Conservation (phyloP, 2,888 invertebrate genomes). For the Thymelicus acteon region DNA sequence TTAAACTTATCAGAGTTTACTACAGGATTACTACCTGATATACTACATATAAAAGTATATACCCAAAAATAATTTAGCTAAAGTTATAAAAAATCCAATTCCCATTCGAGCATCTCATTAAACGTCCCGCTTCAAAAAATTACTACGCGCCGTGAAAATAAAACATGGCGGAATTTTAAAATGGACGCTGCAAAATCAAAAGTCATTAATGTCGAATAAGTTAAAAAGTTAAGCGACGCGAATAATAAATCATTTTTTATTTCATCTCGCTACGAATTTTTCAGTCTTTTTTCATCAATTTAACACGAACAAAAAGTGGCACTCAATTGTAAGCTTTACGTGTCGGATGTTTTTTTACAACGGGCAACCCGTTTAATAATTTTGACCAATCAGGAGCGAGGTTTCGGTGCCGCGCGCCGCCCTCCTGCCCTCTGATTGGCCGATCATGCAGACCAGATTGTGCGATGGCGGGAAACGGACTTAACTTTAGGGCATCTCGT, state of each 20-base stretch:
- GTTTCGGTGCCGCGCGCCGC: slow-evolving; percentile 66
- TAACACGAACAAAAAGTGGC: slow-evolving; percentile 80
- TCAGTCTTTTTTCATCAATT: slow-evolving; percentile 83
- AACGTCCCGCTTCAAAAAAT: slow-evolving; percentile 48
- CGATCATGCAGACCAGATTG: slow-evolving; percentile 69
- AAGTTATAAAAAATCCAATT: slow-evolving; percentile 33
- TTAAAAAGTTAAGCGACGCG: slow-evolving; percentile 79
- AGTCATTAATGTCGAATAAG: slow-evolving; percentile 83
- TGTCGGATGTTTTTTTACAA: slow-evolving; percentile 68
- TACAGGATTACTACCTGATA: neutral
- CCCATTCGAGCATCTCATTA: slow-evolving; percentile 30
- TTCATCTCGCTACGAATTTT: slow-evolving; percentile 78
- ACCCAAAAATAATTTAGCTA: slow-evolving; percentile 18
- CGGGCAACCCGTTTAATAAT: slow-evolving; percentile 78
- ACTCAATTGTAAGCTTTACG: slow-evolving; percentile 81
- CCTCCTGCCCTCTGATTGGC: slow-evolving; percentile 73
- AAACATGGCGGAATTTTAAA: slow-evolving; percentile 59
- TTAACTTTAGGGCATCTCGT: slow-evolving; percentile 75
- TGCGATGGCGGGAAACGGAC: slow-evolving; percentile 81
- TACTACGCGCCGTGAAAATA: slow-evolving; percentile 53
- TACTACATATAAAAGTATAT: slow-evolving; percentile 21
- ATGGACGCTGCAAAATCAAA: slow-evolving; percentile 72
- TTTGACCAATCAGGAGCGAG: slow-evolving; percentile 68
- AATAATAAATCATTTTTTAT: slow-evolving; percentile 83
- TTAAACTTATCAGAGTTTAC: no score